Percentiles rank a stretch among this genome's conserved stretches.
These are phyloP conservation scores for Pararge aegeria DNA, from an alignment of 1,140 invertebrate genomes.

Conservation along the genomic window DNA sequence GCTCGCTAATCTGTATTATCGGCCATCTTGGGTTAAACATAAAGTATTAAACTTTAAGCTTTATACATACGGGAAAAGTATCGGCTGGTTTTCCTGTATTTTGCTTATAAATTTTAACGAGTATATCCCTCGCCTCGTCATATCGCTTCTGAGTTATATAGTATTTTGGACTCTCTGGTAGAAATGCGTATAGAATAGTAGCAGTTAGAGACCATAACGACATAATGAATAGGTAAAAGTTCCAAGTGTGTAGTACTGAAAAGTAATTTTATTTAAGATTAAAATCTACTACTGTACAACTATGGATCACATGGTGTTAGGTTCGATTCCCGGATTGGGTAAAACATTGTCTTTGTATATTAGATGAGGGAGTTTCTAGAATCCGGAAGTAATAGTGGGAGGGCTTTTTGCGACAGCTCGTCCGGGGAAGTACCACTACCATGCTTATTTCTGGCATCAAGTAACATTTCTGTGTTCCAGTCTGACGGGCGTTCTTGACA, in stretches of 20 bases:
- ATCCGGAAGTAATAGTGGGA: too few relatives aligned
- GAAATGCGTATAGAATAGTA: slow-evolving; percentile 39
- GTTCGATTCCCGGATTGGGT: too few relatives aligned
- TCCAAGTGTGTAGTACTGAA: slow-evolving; percentile 66
- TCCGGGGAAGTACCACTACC: too few relatives aligned
- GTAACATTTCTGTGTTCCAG: too few relatives aligned
- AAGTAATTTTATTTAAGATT: slow-evolving; percentile 20
- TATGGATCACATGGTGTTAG: too few relatives aligned
- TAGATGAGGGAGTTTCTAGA: too few relatives aligned
- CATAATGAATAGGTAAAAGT: slow-evolving; percentile 55
- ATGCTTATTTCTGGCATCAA: too few relatives aligned
- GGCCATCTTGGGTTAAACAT: background rate
- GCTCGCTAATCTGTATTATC: background rate
- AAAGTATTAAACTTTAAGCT: slow-evolving; percentile 20
- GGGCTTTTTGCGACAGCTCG: too few relatives aligned
- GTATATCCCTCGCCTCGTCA: slow-evolving; percentile 51
- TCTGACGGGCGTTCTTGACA: too few relatives aligned
- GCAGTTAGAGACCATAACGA: slow-evolving; percentile 50
- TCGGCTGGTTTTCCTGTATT: slow-evolving; percentile 62
- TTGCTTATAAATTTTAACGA: slow-evolving; percentile 53
- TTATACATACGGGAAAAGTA: slow-evolving; percentile 71
- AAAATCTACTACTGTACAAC: background rate
- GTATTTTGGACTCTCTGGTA: slow-evolving; percentile 68
- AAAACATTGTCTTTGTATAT: too few relatives aligned
- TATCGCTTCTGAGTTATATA: slow-evolving; percentile 54